Conservation (phyloP, 1,140 invertebrate species). For the Penaeus indicus region DNA sequence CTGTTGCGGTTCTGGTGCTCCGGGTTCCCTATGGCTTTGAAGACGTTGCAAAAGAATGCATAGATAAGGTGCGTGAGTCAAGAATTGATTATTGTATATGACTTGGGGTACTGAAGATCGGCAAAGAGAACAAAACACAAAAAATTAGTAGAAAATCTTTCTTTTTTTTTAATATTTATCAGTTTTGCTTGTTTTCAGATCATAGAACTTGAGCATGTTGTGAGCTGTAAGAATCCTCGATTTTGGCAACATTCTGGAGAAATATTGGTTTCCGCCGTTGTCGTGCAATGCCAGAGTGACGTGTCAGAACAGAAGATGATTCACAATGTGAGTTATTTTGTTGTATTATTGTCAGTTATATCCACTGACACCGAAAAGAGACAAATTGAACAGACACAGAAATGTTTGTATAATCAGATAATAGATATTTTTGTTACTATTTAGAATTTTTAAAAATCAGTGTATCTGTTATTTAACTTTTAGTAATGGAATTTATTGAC, state of each 20-base stretch:
- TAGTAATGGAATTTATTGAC: too few species aligned
- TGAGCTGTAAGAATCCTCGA: conserved; percentile 51
- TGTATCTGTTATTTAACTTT: too few species aligned
- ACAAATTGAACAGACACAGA: too few species aligned
- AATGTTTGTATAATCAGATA: too few species aligned
- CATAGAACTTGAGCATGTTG: conserved; percentile 43
- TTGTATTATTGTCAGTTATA: neutral
- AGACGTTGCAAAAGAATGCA: conserved; percentile 23
- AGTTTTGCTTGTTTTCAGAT: conserved; percentile 16
- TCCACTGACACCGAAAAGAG: neutral
- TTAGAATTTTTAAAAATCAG: too few species aligned
- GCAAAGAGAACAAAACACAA: too few species aligned
- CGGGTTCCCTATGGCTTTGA: conserved; percentile 43
- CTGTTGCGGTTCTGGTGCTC: conserved; percentile 72
- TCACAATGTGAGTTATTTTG: conserved; percentile 34
- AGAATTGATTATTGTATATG: too few species aligned
- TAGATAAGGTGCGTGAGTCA: conserved; percentile 35
- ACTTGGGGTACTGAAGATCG: too few species aligned
- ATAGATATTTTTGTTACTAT: too few species aligned
- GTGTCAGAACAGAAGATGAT: conserved; percentile 51
- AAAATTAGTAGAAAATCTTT: neutral
- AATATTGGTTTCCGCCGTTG: conserved; percentile 23
- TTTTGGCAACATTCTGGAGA: conserved; percentile 58
- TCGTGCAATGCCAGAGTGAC: conserved; percentile 46
- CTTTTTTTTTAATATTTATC: neutral